Conservation (phyloP, 2,888 invertebrate species). For the Nephrotoma flavescens region DNA sequence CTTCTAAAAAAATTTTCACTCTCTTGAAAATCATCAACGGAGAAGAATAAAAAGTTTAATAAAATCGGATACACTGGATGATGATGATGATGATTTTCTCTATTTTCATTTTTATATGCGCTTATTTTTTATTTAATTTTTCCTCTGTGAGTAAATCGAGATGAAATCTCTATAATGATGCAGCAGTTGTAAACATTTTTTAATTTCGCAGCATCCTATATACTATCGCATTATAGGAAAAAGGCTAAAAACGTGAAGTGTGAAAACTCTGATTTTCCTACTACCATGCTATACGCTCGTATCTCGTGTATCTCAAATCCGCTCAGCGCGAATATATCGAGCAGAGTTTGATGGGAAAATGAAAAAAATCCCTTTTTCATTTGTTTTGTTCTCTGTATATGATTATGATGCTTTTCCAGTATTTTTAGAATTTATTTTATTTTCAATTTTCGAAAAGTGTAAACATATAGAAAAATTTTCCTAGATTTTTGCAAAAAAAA, state of each 20-base stretch:
- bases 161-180: not conserved
- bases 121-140: not conserved
- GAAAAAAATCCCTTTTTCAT: not conserved
- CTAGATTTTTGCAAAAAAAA: not conserved
- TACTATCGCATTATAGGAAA: not conserved
- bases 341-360: not conserved
- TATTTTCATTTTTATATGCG: not conserved
- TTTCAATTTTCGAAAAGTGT: not conserved
- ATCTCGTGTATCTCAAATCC: not conserved
- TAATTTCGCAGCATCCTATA: not conserved
- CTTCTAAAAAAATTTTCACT: not conserved
- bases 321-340: not conserved
- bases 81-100: not conserved
- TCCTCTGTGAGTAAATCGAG: not conserved
- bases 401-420: not conserved
- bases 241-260: not conserved
- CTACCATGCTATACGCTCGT: not conserved
- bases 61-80: not conserved
- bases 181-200: not conserved
- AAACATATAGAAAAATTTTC: not conserved
- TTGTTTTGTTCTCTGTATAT: not conserved
- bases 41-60: not conserved
- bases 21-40: not conserved
- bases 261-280: not conserved
- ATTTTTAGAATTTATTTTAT: not conserved